A percentile compares a stretch with the other conserved stretches of the same genome.
Conservation (phyloP, 1,140 invertebrate genomes). For the Copidosoma floridanum region DNA sequence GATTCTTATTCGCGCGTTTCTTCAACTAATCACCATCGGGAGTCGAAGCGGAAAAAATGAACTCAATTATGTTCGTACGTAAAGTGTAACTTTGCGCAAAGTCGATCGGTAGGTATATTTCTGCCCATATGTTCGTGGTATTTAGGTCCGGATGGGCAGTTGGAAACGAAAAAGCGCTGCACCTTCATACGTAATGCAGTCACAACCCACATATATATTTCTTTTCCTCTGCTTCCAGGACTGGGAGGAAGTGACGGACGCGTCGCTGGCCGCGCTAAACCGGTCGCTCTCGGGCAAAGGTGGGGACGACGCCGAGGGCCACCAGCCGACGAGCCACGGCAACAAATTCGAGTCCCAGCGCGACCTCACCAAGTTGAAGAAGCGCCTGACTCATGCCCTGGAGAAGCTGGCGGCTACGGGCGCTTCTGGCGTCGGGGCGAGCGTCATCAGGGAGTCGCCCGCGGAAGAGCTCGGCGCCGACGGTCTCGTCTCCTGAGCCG, state of each 20-base stretch:
- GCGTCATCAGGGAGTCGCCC: constrained; percentile 28
- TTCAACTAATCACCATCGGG: too few species aligned
- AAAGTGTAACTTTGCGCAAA: too few species aligned
- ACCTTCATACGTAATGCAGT: too few species aligned
- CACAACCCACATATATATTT: too few species aligned
- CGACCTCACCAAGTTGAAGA: constrained; percentile 44
- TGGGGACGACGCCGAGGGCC: not conserved
- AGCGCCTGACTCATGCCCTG: constrained; percentile 38
- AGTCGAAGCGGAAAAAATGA: too few species aligned
- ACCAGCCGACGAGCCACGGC: constrained; percentile 2
- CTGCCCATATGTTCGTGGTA: too few species aligned
- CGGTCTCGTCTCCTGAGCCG: not conserved
- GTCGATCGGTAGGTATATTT: too few species aligned
- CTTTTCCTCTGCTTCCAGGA: constrained; percentile 42
- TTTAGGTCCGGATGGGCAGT: too few species aligned
- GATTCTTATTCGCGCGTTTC: too few species aligned
- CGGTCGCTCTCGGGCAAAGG: not conserved
- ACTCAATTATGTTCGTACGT: too few species aligned
- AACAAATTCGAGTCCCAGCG: constrained; percentile 34
- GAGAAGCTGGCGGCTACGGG: constrained; percentile 37
- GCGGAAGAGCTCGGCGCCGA: constrained; percentile 6
- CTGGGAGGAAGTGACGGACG: constrained; percentile 49
- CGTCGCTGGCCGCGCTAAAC: too few species aligned
- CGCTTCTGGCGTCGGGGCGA: not conserved
- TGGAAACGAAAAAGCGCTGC: too few species aligned